Evolutionary conservation across 1,140 invertebrate species (phyloP).

Genomic region (Cotesia glomerata): DNA sequence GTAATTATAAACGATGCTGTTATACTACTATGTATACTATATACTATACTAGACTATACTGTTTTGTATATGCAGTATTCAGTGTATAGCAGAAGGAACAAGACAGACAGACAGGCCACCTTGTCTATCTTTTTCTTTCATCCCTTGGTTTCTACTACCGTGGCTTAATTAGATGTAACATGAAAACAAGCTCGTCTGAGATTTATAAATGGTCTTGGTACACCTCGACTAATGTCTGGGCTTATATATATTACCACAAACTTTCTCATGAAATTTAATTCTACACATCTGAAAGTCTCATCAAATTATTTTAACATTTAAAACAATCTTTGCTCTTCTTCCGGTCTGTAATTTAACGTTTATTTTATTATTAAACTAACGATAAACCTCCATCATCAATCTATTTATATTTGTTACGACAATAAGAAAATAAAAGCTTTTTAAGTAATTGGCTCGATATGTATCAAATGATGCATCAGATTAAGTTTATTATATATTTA

Average conservation of each 20-base stretch:
- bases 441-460: too few relatives aligned
- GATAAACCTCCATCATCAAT: too few relatives aligned
- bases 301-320: too few relatives aligned
- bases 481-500: too few relatives aligned
- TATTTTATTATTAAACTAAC: too few relatives aligned
- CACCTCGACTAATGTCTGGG: background rate
- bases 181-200: conserved; percentile 20
- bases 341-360: too few relatives aligned
- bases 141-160: conserved; percentile 17
- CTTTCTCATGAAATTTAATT: background rate
- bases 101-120: background rate
- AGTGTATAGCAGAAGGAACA: background rate
- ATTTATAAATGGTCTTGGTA: conserved; percentile 9
- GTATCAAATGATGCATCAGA: too few relatives aligned
- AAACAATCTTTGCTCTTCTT: too few relatives aligned
- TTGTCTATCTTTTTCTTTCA: background rate
- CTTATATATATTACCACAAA: background rate
- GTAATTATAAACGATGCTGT: conserved; percentile 39
- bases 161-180: conserved; percentile 36
- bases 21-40: conserved; percentile 9
- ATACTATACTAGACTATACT: background rate
- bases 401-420: too few relatives aligned
- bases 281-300: background rate
- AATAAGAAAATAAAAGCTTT: too few relatives aligned
- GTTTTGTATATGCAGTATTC: background rate